These are phyloP conservation scores for Sphaeridia pumilis DNA, from an alignment of 2,888 invertebrate species.

Conservation along the genomic window DNA sequence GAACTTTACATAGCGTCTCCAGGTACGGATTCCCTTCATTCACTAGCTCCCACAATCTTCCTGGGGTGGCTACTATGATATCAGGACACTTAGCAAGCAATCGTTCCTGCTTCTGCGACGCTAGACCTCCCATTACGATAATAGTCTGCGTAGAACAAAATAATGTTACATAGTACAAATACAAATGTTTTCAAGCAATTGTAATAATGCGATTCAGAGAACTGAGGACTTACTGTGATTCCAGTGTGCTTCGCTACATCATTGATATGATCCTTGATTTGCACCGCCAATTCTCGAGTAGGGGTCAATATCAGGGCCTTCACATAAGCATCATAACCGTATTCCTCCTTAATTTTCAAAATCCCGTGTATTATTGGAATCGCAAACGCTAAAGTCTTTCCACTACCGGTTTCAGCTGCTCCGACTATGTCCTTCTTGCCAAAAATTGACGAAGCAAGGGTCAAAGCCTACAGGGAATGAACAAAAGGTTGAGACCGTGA, in stretches of 20 bases:
- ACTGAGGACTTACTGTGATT: slow-evolving; percentile 43
- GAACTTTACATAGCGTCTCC: slow-evolving; percentile 56
- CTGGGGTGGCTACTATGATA: slow-evolving; percentile 93
- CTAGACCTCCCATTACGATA: slow-evolving; percentile 86
- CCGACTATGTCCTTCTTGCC: slow-evolving; percentile 86
- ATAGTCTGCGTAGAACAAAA: slow-evolving; percentile 55
- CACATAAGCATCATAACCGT: slow-evolving; percentile 42
- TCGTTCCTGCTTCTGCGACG: slow-evolving; percentile 84
- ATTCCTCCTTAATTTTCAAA: slow-evolving; percentile 46
- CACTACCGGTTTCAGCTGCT: slow-evolving; percentile 98
- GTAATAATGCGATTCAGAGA: background rate
- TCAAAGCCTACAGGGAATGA: slow-evolving; percentile 42
- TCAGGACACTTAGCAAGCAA: slow-evolving; percentile 72
- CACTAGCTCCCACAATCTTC: slow-evolving; percentile 88
- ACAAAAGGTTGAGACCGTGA: background rate
- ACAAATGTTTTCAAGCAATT: background rate
- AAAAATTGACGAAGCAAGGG: slow-evolving; percentile 70
- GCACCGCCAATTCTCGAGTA: slow-evolving; percentile 90
- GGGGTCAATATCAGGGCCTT: slow-evolving; percentile 86
- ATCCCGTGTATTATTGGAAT: slow-evolving; percentile 85
- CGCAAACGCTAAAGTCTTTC: slow-evolving; percentile 95
- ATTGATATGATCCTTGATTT: slow-evolving; percentile 74
- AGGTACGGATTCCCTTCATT: slow-evolving; percentile 65
- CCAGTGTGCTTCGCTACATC: slow-evolving; percentile 69
- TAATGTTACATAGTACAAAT: background rate